Base-by-base conservation (phyloP, 1,140 invertebrate species). In the Acromyrmex charruanus region DNA sequence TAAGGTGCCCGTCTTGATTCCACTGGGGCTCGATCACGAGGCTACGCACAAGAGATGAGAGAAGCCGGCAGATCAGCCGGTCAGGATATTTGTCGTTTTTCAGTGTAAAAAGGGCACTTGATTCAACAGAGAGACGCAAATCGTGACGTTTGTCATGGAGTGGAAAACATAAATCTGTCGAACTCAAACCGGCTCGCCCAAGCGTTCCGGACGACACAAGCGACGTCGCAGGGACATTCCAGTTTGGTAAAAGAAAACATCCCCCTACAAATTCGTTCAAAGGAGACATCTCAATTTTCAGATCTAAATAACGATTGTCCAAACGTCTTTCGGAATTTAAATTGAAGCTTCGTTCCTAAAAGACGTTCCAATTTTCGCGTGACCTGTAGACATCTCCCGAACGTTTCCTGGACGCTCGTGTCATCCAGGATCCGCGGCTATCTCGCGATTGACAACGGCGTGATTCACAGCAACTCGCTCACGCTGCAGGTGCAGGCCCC, bases 71-170 rank as follows among this genome's bases (percentile, higher is more conserved):
- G 39, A 71, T 49, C 63, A 61, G 39, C 69, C 80, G 80, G 66
- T 66, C 77, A 28, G n/a, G 63, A 5, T 58, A 49, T 84, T 82
- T 58, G 85, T 88, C 55, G 63, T 84, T 74, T 91, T 94, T 91
- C 93, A 90, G 92, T 94, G 88, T 93, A 93, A 94, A 93, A 95
- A 94, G 94, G 94, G 91, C 94, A 95, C 94, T 94, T 94, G 94
- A 94, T 94, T 92, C 68, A 94, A 95, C 92, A 93, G 91, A 91
- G 88, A 92, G 89, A 91, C 88, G 86, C 85, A 93, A 93, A 79
- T 88, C 44, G 86, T 75, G 81, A 82, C 61, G 10, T 65, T 69
- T 63, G 39, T 84, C 59, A 9, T 69, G 35, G 71, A 61, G 12
- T 55, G 77, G 7, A 53, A 71, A 71, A 69, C 53, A 58, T 85